These are phyloP conservation scores for Ovis aries DNA, from an alignment of 2,113 vertebrate species.

Conservation along the genomic window ARS-UI_Ramb_v3.0 NC_056066.1:51792501-51793000, in stretches of 20 bases:
- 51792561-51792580: background rate
- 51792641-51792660: background rate
- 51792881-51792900: background rate
- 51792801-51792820: background rate
- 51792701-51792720: background rate
- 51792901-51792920: background rate
- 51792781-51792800: background rate
- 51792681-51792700: background rate
- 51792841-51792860: background rate
- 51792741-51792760: background rate
- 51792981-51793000: background rate
- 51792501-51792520: conserved; percentile 89
- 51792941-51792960: background rate
- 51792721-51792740: background rate
- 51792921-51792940: background rate
- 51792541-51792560: background rate
- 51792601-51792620: background rate
- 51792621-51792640: background rate
- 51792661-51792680: background rate
- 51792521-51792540: conserved; percentile 87
- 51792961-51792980: background rate
- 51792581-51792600: background rate
- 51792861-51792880: background rate
- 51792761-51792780: background rate
- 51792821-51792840: background rate